A percentile compares a stretch with the other conserved stretches of the same genome.
These are phyloP conservation scores for Polydrusus cervinus DNA, from an alignment of 2,888 invertebrate genomes.

Conservation along the genomic window DNA sequence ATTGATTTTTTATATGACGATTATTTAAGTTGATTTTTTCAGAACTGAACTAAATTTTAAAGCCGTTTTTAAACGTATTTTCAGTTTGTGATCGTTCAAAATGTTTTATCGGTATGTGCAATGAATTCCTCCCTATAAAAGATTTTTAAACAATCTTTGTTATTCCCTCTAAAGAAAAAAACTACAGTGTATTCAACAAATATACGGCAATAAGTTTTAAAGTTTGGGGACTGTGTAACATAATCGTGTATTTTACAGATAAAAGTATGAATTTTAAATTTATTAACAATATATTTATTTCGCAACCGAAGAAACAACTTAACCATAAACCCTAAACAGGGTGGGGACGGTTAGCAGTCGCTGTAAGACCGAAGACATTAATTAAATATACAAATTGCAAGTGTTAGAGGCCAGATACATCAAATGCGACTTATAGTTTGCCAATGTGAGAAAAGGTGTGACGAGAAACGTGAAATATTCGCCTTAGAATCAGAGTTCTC, in stretches of 20 bases:
- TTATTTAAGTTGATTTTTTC: too few relatives aligned
- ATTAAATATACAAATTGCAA: too few relatives aligned
- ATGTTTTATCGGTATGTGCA: slow-evolving; percentile 9
- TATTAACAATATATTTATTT: neutral
- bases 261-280: neutral
- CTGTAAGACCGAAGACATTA: too few relatives aligned
- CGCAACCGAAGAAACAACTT: neutral
- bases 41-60: too few relatives aligned
- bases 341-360: too few relatives aligned
- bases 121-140: neutral
- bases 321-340: too few relatives aligned
- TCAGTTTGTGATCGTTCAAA: neutral
- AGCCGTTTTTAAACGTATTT: neutral
- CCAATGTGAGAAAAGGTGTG: too few relatives aligned
- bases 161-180: slow-evolving; percentile 15
- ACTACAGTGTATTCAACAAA: slow-evolving; percentile 54
- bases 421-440: too few relatives aligned
- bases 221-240: neutral
- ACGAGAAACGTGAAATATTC: too few relatives aligned
- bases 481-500: too few relatives aligned
- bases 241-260: neutral
- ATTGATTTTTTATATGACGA: too few relatives aligned
- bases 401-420: too few relatives aligned
- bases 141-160: slow-evolving; percentile 7
- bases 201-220: slow-evolving; percentile 50